Evolutionary conservation across 2,113 vertebrate species (phyloP).

Genomic region (Cygnus atratus): DNA sequence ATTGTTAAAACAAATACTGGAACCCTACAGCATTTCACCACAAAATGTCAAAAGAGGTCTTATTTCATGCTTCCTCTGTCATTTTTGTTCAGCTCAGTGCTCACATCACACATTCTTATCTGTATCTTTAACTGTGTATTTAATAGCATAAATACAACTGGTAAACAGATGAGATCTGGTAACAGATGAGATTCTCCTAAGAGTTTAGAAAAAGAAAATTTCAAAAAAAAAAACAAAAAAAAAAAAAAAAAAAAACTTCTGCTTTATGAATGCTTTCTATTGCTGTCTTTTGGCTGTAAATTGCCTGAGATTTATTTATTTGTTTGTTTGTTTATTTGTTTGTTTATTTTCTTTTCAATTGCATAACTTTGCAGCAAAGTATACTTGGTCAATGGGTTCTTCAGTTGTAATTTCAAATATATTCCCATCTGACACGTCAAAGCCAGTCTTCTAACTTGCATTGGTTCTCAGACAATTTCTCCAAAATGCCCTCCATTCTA

Average conservation of each 20-base stretch:
- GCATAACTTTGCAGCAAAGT: neutral
- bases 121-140: neutral
- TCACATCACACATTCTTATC: neutral
- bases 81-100: neutral
- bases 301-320: neutral
- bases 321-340: neutral
- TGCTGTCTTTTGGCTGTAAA: neutral
- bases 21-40: neutral
- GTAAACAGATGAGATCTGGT: neutral
- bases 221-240: accelerated
- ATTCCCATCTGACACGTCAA: neutral
- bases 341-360: neutral
- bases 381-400: neutral
- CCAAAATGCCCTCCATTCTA: neutral
- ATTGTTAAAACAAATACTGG: neutral
- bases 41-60: neutral
- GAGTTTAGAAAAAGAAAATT: neutral
- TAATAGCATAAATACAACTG: neutral
- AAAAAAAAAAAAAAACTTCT: neutral
- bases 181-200: neutral
- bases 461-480: neutral
- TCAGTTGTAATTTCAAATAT: neutral
- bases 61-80: neutral
- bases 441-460: neutral
- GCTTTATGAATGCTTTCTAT: neutral